Evolutionary conservation across 2,888 invertebrate species (phyloP).

Genomic region (Lobophora halterata): DNA sequence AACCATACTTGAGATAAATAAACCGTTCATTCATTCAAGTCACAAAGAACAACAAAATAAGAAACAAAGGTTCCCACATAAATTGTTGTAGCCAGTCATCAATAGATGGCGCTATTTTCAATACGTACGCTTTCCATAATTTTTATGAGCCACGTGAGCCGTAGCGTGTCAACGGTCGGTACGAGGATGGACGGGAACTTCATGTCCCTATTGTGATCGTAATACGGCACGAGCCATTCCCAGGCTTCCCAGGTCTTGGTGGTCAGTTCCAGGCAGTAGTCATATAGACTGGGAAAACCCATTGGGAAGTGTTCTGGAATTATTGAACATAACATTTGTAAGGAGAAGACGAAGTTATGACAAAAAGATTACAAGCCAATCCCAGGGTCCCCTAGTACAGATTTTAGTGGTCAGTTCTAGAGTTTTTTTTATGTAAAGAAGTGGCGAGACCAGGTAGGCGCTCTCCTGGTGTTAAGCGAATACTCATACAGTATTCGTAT

Average conservation of each 20-base stretch:
- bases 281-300: conserved; percentile 86
- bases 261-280: conserved; percentile 88
- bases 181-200: conserved; percentile 93
- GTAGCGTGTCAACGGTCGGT: conserved; percentile 93
- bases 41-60: neutral
- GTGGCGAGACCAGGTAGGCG: too few species aligned
- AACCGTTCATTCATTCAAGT: too few species aligned
- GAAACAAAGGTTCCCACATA: conserved; percentile 49
- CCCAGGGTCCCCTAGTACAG: too few species aligned
- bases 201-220: conserved; percentile 85
- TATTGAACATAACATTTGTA: too few species aligned
- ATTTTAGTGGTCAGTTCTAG: too few species aligned
- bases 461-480: too few species aligned
- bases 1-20: too few species aligned
- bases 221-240: conserved; percentile 89
- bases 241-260: conserved; percentile 90
- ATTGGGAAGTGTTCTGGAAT: conserved; percentile 87
- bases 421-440: too few species aligned
- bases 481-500: too few species aligned
- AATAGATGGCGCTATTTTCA: conserved; percentile 36
- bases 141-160: conserved; percentile 88
- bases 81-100: conserved; percentile 61
- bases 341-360: too few species aligned
- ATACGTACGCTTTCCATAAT: conserved; percentile 86
- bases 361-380: too few species aligned